Base-by-base conservation (phyloP, 2,113 vertebrate species). In the Axis porcinus region DNA sequence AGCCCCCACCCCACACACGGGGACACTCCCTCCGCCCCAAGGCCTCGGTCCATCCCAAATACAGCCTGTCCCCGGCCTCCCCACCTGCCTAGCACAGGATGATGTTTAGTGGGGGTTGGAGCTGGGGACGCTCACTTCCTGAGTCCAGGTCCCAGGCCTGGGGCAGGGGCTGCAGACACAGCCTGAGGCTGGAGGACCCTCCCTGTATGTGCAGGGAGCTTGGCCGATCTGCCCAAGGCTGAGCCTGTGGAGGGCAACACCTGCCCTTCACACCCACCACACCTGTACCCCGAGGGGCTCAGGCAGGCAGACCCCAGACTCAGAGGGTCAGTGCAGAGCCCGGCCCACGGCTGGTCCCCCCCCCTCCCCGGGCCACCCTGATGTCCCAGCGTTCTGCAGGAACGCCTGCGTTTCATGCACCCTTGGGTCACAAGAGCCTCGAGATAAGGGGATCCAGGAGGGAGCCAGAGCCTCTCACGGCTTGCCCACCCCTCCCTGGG, bases 161-260 rank as follows among this genome's bases (percentile, higher is more conserved):
- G 7, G 33, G 12, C 30, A 55, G 27, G 33, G 64, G 14, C 21
- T 4, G 27, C 43, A 15, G 67, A 28, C 10, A 23, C 67, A 74
- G 57, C 52, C 47, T 15, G 8, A 36, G 79, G 60, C 28, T 2
- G 27, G 17, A 85, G 82, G 30, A 52, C 40, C 52, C 40, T 45
- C 50, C 52, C 9, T 4, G 11, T 55, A 17, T 2, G 1, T 3
- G 19, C 3, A 2, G 43, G 8, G 40, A 16, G 14, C 30, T 40
- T 6, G 1, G 67, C 19, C 40, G 28, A 16, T 17, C 16, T 0
- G 9, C 47, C 3, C 0, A 3, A 40, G 86, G 50, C n/a, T 11
- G 47, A 21, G 10, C 28, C 27, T 11, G 28, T 3, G 13, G 54
- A 86, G 62, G 7, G 10, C 5, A 28, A 11, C 11, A 36, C 9